Percentiles rank a stretch among this genome's conserved stretches.
Evolutionary conservation across 2,113 vertebrate genomes (phyloP).

Genomic region (Saguinus midas): DNA sequence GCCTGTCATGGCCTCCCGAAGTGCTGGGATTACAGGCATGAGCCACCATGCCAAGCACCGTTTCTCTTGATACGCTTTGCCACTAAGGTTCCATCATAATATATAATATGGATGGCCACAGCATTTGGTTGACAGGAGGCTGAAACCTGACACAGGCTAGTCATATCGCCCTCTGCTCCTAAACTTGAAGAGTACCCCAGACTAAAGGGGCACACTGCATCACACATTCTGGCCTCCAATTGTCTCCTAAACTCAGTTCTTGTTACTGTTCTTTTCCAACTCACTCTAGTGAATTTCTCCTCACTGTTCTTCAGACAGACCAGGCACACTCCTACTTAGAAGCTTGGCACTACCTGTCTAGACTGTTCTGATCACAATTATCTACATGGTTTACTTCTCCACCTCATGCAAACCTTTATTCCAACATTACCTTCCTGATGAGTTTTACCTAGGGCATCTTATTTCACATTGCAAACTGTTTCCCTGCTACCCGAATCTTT

Average conservation of each 20-base stretch:
- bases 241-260: not conserved
- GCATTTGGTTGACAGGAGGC: not conserved
- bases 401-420: not conserved
- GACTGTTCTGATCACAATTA: not conserved
- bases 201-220: rapidly evolving
- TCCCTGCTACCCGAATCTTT: not conserved
- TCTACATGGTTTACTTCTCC: not conserved
- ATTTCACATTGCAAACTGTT: not conserved
- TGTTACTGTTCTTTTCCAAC: not conserved
- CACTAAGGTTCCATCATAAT: not conserved
- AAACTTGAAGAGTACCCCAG: not conserved
- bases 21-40: too few species aligned
- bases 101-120: rapidly evolving
- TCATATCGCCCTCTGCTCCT: not conserved
- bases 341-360: not conserved
- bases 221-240: not conserved
- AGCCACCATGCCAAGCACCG: too few species aligned
- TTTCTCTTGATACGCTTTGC: not conserved
- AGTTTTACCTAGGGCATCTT: not conserved
- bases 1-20: too few species aligned
- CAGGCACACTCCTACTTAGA: not conserved
- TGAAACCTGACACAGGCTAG: not conserved
- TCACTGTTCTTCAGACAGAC: not conserved
- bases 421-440: not conserved
- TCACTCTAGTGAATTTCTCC: too few species aligned